phyloP scores from a whole-genome alignment of 2,888 invertebrate species.

The Pterobdella sp. region DNA sequence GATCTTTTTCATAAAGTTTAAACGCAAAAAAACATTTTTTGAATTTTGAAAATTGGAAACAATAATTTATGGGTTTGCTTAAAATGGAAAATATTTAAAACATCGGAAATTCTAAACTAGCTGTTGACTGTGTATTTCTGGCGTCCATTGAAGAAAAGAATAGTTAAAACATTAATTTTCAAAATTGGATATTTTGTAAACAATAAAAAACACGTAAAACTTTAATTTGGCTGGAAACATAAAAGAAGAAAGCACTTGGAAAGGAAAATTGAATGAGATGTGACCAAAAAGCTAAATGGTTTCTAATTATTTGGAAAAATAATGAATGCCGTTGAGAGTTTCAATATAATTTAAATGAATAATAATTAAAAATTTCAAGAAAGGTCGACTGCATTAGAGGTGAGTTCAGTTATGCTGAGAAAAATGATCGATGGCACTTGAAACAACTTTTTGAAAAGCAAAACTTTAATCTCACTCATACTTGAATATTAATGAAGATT shows the following conservation, averaged over 20 bases:
- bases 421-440: neutral
- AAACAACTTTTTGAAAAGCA: neutral
- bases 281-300: no score
- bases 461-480: neutral
- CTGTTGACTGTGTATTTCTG: neutral
- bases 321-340: neutral
- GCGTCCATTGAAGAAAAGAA: neutral
- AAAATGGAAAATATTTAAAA: no score
- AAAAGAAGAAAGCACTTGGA: neutral
- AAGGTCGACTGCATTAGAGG: neutral
- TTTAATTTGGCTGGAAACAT: neutral
- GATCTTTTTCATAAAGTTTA: no score
- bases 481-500: neutral
- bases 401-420: neutral
- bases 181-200: slow-evolving; percentile 1
- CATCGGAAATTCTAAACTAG: no score
- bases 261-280: neutral
- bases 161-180: neutral
- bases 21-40: no score
- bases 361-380: neutral
- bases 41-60: no score
- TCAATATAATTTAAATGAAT: neutral
- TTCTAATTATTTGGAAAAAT: no score
- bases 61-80: no score
- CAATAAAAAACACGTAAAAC: neutral